Conservation (phyloP, 2,888 invertebrate species). For the Phaonia tiefii region DNA sequence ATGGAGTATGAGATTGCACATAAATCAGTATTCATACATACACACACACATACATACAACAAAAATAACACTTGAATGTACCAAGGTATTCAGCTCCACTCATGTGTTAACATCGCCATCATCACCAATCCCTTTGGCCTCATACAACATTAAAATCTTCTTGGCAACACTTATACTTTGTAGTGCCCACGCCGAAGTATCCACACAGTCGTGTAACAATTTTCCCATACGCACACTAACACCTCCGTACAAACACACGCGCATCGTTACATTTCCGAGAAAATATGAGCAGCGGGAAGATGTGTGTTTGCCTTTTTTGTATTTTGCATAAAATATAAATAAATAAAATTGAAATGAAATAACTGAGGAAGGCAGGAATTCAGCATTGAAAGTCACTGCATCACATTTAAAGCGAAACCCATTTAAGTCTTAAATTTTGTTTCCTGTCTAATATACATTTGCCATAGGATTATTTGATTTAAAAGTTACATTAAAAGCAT, state of each 20-base stretch:
- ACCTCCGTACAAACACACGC: too few relatives aligned
- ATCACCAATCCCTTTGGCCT: neutral
- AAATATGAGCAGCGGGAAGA: too few relatives aligned
- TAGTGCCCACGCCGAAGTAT: neutral
- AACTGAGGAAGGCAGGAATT: neutral
- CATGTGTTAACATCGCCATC: conserved; percentile 33
- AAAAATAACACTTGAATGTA: conserved; percentile 7
- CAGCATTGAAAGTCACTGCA: too few relatives aligned
- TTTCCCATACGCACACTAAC: too few relatives aligned
- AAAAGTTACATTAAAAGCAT: too few relatives aligned
- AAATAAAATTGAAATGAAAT: neutral
- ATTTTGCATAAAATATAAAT: neutral
- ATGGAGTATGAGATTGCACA: neutral
- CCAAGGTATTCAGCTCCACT: neutral
- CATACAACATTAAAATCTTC: neutral
- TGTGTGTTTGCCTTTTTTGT: conserved; percentile 16
- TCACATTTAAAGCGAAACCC: too few relatives aligned
- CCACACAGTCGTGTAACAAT: neutral
- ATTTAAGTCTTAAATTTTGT: too few relatives aligned
- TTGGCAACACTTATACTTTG: neutral
- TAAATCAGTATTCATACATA: neutral
- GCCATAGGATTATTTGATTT: too few relatives aligned
- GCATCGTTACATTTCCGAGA: neutral
- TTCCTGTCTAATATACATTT: too few relatives aligned
- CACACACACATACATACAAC: conserved; percentile 14